Base-by-base conservation (phyloP, 2,888 invertebrate genomes). In the Cyclophora albipunctata region DNA sequence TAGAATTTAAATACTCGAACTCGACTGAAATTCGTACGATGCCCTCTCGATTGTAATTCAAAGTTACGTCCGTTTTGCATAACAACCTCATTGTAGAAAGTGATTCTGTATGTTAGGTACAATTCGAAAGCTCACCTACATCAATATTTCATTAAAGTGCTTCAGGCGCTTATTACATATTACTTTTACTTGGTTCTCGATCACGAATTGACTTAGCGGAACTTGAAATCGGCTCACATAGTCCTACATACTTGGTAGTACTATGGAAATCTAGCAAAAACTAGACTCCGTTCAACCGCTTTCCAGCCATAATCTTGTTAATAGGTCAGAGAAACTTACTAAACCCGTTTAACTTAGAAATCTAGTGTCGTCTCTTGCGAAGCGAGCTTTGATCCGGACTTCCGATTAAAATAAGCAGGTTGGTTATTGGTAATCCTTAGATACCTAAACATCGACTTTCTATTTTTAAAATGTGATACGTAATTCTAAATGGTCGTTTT, bases 1-100 rank as follows among this genome's bases (percentile, higher is more conserved):
- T 78, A 66, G 63, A 67, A 57, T 66, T 60, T 61, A 60, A 53
- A 4, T 45, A 20, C 47, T 44, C 50, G 46, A 48, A 51, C 50
- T 50, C 44, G 53, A 53, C 57, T 59, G 53, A 61, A 62, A 55
- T 60, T 64, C 57, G 59, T 58, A 58, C 60, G 52, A 69, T 74
- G 71, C 75, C 71, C 67, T 71, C 79, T 75, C 74, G 77, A 84
- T 87, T 87, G 78, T 72, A 80, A 86, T 88, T 84, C 87, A 80
- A 64, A 75, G 84, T 83, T 79, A 82, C 81, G 72, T 78, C 65
- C 71, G 67, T 81, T 87, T 85, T 84, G 84, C 86, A 84, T 86
- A 84, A 81, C 77, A 75, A 75, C 71, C 78, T 79, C 77, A 78
- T 79, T 78, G 54, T 88, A 86, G 87, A 88, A 88, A 88, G 87